phyloP scores from a whole-genome alignment of 2,888 invertebrate genomes.

The Hydraecia micacea region DNA sequence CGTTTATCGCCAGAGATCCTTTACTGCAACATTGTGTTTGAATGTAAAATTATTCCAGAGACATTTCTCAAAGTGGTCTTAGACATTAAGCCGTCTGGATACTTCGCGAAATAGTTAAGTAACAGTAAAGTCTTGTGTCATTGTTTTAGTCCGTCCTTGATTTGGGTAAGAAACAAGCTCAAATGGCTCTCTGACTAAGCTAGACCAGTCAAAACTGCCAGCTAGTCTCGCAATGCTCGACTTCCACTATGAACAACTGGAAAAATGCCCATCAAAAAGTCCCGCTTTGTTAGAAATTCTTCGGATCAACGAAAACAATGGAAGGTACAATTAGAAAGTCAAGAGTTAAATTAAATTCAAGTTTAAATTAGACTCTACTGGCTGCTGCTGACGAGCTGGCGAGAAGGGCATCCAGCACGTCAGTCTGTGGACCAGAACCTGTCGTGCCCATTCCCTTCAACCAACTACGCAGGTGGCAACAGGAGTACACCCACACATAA shows the following conservation, averaged over 20 bases:
- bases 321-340: not conserved
- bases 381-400: too few species aligned
- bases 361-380: not conserved
- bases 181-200: not conserved
- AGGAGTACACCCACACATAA: too few species aligned
- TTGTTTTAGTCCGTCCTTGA: not conserved
- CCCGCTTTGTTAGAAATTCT: not conserved
- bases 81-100: constrained; percentile 7
- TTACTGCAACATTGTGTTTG: not conserved
- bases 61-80: not conserved
- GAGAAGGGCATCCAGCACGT: too few species aligned
- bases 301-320: not conserved
- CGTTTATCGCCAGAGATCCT: too few species aligned
- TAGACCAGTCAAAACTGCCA: not conserved
- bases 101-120: constrained; percentile 10
- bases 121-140: not conserved
- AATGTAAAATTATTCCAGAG: constrained; percentile 7
- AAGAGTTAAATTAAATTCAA: not conserved
- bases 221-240: too few species aligned
- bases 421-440: too few species aligned
- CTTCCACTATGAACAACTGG: too few species aligned
- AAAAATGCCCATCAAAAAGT: too few species aligned
- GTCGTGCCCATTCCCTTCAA: too few species aligned
- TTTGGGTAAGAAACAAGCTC: not conserved
- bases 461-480: too few species aligned